A percentile compares a stretch with the other conserved stretches of the same genome.
Evolutionary conservation across 2,888 invertebrate species (phyloP).

Genomic region (Ichneumoninae sp.): DNA sequence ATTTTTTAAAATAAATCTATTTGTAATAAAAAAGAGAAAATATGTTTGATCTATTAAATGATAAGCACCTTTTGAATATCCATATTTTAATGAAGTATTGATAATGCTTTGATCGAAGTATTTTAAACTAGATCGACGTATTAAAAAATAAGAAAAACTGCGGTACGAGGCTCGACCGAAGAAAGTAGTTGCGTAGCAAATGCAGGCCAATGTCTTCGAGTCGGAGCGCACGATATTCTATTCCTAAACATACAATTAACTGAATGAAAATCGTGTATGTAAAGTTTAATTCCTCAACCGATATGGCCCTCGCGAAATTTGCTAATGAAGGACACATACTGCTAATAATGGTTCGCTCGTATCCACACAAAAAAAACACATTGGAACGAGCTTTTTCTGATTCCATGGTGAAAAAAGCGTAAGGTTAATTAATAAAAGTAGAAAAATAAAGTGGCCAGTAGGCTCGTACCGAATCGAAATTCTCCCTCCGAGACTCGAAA

Average conservation of each 20-base stretch:
- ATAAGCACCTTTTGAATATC: not conserved
- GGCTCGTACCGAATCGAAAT: too few species aligned
- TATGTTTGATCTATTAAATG: not conserved
- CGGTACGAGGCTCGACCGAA: not conserved
- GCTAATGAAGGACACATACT: not conserved
- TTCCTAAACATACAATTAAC: too few species aligned
- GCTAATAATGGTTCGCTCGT: not conserved
- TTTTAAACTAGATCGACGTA: too few species aligned
- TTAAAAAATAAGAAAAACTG: slow-evolving; percentile 50
- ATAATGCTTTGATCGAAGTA: not conserved
- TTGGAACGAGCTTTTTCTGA: not conserved
- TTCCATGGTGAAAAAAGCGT: not conserved
- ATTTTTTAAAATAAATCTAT: slow-evolving; percentile 75
- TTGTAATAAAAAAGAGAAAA: slow-evolving; percentile 69
- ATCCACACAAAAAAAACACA: not conserved
- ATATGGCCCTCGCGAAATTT: too few species aligned
- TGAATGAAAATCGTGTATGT: too few species aligned
- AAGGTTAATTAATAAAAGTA: not conserved
- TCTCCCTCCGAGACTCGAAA: too few species aligned
- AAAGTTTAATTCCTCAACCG: too few species aligned
- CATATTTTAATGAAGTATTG: not conserved
- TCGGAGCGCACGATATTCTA: not conserved
- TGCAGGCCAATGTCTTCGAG: not conserved
- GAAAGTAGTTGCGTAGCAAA: not conserved
- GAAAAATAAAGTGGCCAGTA: not conserved